phyloP scores from a whole-genome alignment of 1,140 invertebrate species.

The Thaumetopoea pityocampa region DNA sequence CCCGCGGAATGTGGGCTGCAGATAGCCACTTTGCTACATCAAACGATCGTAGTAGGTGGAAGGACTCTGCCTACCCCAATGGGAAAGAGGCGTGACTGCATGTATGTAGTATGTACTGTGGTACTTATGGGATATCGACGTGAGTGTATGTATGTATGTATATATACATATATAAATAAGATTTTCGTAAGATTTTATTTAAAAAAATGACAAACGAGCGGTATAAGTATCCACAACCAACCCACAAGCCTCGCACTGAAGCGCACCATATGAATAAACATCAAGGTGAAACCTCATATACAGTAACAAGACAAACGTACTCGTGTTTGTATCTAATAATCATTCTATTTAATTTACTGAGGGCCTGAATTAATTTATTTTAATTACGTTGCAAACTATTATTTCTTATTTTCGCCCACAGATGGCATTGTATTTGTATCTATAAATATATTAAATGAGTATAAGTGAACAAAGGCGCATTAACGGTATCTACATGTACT shows the following conservation, averaged over 20 bases:
- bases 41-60: no score
- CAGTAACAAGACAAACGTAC: slow-evolving; percentile 23
- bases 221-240: slow-evolving; percentile 9
- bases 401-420: no score
- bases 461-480: slow-evolving; percentile 39
- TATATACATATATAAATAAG: slow-evolving; percentile 1
- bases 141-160: background rate
- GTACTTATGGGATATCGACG: no score
- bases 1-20: no score
- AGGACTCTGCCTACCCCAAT: background rate
- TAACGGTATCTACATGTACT: slow-evolving; percentile 42
- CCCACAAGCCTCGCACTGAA: slow-evolving; percentile 44
- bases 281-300: slow-evolving; percentile 63
- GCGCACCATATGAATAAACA: slow-evolving; percentile 69
- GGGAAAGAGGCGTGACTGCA: background rate
- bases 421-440: no score
- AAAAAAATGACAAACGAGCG: no score
- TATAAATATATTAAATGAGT: slow-evolving; percentile 17
- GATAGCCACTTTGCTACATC: no score
- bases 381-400: background rate
- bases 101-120: background rate
- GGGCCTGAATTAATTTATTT: no score
- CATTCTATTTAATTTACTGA: slow-evolving; percentile 29
- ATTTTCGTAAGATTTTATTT: no score
- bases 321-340: slow-evolving; percentile 24